Conservation (phyloP, 2,888 invertebrate species). For the Drosophila yooni region DNA sequence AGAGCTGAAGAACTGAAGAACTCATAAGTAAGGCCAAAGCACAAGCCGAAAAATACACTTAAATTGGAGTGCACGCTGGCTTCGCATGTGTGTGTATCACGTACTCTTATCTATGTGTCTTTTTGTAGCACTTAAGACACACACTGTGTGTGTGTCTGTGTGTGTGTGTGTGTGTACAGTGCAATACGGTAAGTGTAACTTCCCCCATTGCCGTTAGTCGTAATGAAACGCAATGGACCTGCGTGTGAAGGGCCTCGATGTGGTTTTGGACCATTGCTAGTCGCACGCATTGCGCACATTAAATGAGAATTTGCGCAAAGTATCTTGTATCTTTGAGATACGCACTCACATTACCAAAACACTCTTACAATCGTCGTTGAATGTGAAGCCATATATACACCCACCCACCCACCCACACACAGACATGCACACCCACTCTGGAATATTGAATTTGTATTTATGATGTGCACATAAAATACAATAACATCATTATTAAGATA, state of each 20-base stretch:
- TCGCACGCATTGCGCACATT: constrained; percentile 42
- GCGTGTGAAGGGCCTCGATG: constrained; percentile 64
- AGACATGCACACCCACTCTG: background rate
- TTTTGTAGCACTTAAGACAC: constrained; percentile 77
- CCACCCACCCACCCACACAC: constrained; percentile 3
- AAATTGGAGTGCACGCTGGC: constrained; percentile 69
- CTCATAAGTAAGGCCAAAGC: constrained; percentile 47
- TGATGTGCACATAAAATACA: constrained; percentile 76
- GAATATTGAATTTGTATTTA: constrained; percentile 77
- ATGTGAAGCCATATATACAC: background rate
- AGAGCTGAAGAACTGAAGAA: background rate
- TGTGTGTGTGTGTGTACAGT: constrained; percentile 6
- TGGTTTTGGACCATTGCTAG: constrained; percentile 42
- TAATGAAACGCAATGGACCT: constrained; percentile 78
- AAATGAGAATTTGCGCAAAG: constrained; percentile 60
- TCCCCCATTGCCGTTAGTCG: constrained; percentile 63
- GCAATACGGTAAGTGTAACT: constrained; percentile 42
- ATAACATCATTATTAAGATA: constrained; percentile 72
- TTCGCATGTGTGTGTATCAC: constrained; percentile 59
- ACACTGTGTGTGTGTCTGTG: constrained; percentile 17
- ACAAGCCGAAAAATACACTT: constrained; percentile 68
- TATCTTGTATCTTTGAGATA: constrained; percentile 46
- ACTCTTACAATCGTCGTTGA: constrained; percentile 3
- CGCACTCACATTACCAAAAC: constrained; percentile 30
- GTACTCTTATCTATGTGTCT: constrained; percentile 80